phyloP scores from a whole-genome alignment of 2,797 vertebrate species.

The Perodicticus potto region DNA sequence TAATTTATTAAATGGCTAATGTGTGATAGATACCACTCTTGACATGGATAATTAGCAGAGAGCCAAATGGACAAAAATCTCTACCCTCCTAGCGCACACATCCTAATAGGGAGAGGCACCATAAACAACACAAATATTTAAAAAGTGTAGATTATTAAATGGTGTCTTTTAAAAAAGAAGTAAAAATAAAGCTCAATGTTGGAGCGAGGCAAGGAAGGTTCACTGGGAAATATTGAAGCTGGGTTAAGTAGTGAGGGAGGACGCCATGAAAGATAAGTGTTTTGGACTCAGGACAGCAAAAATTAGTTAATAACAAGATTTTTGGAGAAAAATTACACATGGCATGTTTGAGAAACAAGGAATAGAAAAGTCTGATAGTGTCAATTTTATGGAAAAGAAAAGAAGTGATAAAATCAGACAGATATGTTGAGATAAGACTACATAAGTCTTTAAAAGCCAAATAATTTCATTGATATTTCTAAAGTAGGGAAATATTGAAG shows the following conservation, averaged over 20 bases:
- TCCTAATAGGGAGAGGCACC: neutral
- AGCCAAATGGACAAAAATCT: neutral
- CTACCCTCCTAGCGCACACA: neutral
- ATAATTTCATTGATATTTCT: neutral
- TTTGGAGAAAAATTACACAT: neutral
- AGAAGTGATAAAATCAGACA: neutral
- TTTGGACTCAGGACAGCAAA: neutral
- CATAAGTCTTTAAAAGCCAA: neutral
- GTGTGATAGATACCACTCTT: neutral
- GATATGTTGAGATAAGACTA: neutral
- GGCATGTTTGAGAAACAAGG: neutral
- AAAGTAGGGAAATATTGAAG: neutral
- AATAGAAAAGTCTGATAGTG: neutral
- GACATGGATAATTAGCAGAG: neutral
- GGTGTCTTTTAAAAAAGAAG: neutral
- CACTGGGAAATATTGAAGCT: neutral
- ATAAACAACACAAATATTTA: neutral
- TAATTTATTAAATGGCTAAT: neutral
- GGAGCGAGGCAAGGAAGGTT: rapidly evolving
- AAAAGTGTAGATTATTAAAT: neutral
- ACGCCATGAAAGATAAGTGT: neutral
- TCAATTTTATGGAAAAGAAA: neutral
- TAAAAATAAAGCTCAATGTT: neutral
- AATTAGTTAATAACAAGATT: neutral
- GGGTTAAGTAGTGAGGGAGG: rapidly evolving